Percentiles rank a stretch among this genome's conserved stretches.
Evolutionary conservation across 2,888 invertebrate genomes (phyloP).

Genomic region (Drosophila gaucha): DNA sequence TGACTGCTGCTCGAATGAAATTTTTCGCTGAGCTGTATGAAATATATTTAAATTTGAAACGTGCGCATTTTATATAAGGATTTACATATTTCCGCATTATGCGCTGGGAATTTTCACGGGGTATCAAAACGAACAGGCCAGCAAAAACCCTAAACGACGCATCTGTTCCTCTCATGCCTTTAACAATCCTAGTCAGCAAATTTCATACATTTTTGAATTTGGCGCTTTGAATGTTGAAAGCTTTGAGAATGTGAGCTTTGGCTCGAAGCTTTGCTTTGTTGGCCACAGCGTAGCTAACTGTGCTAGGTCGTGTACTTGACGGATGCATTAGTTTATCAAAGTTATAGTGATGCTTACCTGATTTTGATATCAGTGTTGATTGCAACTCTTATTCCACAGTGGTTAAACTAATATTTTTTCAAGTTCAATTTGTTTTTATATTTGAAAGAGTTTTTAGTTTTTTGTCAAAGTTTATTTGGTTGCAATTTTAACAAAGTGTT

Average conservation of each 20-base stretch:
- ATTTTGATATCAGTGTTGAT: not conserved
- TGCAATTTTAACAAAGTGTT: too few relatives aligned
- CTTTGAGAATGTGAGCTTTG: constrained; percentile 9
- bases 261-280: constrained; percentile 5
- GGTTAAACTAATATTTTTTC: constrained; percentile 2
- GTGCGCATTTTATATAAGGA: constrained; percentile 17
- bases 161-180: not conserved
- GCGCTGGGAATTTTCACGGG: not conserved
- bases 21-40: constrained; percentile 26
- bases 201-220: constrained; percentile 12
- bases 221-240: constrained; percentile 15
- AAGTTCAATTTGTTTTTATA: not conserved
- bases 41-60: constrained; percentile 6
- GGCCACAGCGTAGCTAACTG: constrained; percentile 16
- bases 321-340: constrained; percentile 1
- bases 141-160: not conserved
- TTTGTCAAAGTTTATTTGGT: too few relatives aligned
- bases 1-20: constrained; percentile 17
- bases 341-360: constrained; percentile 49
- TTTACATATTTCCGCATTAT: constrained; percentile 15
- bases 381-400: constrained; percentile 27
- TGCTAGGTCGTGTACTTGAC: constrained; percentile 46
- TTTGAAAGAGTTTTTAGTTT: not conserved
- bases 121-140: not conserved
- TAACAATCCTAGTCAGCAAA: not conserved